These are phyloP conservation scores for Phoeniculus purpureus DNA, from an alignment of 2,797 vertebrate species.

Conservation along the genomic window DNA sequence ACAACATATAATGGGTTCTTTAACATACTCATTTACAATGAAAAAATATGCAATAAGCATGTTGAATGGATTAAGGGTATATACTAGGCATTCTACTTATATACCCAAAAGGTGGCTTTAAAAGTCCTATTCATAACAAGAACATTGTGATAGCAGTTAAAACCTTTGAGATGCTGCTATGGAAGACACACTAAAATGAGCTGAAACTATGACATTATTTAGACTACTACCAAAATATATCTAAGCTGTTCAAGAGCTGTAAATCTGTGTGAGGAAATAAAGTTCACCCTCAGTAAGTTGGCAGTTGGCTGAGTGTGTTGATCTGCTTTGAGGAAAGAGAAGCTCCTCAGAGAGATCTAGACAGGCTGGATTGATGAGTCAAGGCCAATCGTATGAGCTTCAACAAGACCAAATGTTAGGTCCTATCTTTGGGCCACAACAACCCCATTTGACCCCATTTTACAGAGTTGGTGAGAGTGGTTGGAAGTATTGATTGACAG, in stretches of 20 bases:
- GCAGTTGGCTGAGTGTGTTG: too few species aligned
- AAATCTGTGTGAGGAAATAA: too few species aligned
- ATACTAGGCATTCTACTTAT: not conserved
- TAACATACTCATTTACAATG: not conserved
- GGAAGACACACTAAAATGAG: not conserved
- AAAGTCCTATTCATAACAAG: not conserved
- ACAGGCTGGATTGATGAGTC: too few species aligned
- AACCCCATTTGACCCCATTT: too few species aligned
- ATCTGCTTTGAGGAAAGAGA: too few species aligned
- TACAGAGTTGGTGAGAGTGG: too few species aligned
- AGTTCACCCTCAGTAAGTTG: too few species aligned
- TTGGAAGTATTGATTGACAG: too few species aligned
- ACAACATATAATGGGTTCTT: not conserved
- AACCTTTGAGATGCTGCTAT: not conserved
- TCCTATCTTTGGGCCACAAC: too few species aligned
- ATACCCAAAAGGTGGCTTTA: not conserved
- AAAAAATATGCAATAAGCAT: not conserved
- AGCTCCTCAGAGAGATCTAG: too few species aligned
- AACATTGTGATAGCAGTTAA: not conserved
- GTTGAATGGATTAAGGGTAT: not conserved
- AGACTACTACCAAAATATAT: not conserved
- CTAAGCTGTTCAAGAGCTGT: not conserved
- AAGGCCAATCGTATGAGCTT: too few species aligned
- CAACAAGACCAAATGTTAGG: too few species aligned
- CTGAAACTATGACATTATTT: not conserved